These are phyloP conservation scores for Gobiocypris rarus DNA, from an alignment of 2,113 vertebrate species.

Conservation along the genomic window DNA sequence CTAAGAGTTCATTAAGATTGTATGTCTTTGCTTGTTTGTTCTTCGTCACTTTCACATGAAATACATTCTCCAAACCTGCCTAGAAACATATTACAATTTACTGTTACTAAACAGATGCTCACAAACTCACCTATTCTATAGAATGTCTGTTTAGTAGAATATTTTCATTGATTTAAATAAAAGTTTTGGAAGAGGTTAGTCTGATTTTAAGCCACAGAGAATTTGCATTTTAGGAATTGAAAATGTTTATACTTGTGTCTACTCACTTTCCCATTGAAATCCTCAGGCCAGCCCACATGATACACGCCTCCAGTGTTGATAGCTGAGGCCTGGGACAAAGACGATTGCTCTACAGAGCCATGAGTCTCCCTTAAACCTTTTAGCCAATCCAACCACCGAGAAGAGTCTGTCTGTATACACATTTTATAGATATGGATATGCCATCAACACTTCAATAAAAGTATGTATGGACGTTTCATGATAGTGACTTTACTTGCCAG, in stretches of 20 bases:
- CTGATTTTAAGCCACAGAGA: neutral
- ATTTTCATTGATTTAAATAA: neutral
- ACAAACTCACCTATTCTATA: neutral
- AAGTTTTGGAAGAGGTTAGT: neutral
- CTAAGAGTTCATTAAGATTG: constrained; percentile 71
- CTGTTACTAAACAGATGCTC: neutral
- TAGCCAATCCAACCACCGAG: constrained; percentile 70
- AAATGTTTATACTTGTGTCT: neutral
- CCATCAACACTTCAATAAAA: neutral
- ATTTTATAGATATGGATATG: neutral
- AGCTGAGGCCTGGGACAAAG: constrained; percentile 72
- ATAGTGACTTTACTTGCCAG: neutral
- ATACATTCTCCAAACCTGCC: constrained; percentile 63
- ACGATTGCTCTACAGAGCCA: constrained; percentile 78
- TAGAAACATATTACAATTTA: constrained; percentile 48
- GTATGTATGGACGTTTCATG: neutral
- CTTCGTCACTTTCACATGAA: constrained; percentile 54
- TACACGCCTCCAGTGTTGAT: constrained; percentile 76
- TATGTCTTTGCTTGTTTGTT: constrained; percentile 58
- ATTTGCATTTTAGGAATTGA: neutral
- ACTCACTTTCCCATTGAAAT: constrained; percentile 64
- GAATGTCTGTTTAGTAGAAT: neutral
- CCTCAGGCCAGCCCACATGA: constrained; percentile 63
- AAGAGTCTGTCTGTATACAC: constrained; percentile 70
- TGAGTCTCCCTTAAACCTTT: constrained; percentile 75